A percentile compares a stretch with the other conserved stretches of the same genome.
Evolutionary conservation across 2,797 vertebrate genomes (phyloP).

Genomic region (Rhyacichthys aspro): DNA sequence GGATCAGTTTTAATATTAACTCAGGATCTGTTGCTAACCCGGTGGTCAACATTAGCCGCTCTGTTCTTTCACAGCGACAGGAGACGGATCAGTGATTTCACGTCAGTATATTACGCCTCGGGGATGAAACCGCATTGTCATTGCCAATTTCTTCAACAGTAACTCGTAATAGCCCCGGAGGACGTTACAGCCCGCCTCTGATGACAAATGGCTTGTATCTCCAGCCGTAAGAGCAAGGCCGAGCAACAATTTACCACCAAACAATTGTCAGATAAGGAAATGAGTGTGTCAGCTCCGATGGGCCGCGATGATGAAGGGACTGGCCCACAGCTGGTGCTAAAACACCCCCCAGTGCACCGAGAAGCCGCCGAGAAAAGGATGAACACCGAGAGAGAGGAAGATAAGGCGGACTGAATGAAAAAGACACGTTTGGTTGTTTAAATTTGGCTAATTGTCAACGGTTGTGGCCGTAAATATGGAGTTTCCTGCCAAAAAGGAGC

Average conservation of each 20-base stretch:
- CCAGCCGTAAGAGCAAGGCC: not conserved
- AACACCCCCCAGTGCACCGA: not conserved
- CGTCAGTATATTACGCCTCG: too few relatives aligned
- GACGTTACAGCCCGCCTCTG: not conserved
- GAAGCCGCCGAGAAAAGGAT: not conserved
- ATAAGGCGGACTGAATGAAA: not conserved
- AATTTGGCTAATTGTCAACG: not conserved
- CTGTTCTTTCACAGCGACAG: too few relatives aligned
- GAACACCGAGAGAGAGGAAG: not conserved
- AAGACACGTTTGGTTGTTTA: not conserved
- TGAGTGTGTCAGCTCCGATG: constrained; percentile 1
- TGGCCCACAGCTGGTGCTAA: not conserved
- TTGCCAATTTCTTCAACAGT: not conserved
- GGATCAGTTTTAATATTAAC: too few relatives aligned
- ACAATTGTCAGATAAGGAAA: constrained; percentile 2
- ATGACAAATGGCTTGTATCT: not conserved
- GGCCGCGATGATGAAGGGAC: not conserved
- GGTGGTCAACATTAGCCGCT: too few relatives aligned
- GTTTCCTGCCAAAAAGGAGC: not conserved
- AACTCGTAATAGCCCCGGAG: not conserved
- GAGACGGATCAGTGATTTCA: too few relatives aligned
- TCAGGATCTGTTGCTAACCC: too few relatives aligned
- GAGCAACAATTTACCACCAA: not conserved
- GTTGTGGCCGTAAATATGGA: not conserved
- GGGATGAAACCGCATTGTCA: not conserved